Conservation (phyloP, 1,140 invertebrate genomes). For the Drosophila ironensis region DNA sequence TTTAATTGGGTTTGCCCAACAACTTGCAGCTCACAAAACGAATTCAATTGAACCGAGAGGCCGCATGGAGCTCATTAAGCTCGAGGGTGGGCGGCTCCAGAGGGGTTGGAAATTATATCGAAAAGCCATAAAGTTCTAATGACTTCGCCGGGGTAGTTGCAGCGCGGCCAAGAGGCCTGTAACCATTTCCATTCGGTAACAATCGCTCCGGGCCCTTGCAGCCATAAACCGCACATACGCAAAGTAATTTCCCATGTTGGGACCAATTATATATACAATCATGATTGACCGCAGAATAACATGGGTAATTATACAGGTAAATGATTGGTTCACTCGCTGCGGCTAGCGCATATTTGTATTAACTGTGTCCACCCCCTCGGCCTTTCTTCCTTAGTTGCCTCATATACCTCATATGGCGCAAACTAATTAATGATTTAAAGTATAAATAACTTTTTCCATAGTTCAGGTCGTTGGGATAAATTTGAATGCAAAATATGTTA, state of each 20-base stretch:
- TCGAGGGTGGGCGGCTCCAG: constrained; percentile 1
- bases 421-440: no score
- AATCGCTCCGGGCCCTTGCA: no score
- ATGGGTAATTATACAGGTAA: no score
- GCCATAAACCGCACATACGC: neutral
- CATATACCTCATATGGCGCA: no score
- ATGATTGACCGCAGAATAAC: no score
- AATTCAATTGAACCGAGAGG: constrained; percentile 52
- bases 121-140: constrained; percentile 48
- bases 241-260: neutral
- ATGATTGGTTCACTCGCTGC: no score
- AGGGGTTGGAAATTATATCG: constrained; percentile 43
- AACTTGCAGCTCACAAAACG: constrained; percentile 39
- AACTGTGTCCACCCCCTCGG: no score
- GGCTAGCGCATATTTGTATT: no score
- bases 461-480: no score
- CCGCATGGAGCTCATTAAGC: constrained; percentile 49
- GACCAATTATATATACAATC: neutral
- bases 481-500: no score
- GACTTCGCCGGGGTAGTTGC: constrained; percentile 22
- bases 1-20: constrained; percentile 61
- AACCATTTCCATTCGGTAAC: neutral
- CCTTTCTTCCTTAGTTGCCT: no score
- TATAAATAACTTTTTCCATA: no score
- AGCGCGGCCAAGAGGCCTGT: neutral